Percentiles rank a stretch among this genome's conserved stretches.
These are phyloP conservation scores for Fragum whitleyi DNA, from an alignment of 2,888 invertebrate species.

Conservation along the genomic window DNA sequence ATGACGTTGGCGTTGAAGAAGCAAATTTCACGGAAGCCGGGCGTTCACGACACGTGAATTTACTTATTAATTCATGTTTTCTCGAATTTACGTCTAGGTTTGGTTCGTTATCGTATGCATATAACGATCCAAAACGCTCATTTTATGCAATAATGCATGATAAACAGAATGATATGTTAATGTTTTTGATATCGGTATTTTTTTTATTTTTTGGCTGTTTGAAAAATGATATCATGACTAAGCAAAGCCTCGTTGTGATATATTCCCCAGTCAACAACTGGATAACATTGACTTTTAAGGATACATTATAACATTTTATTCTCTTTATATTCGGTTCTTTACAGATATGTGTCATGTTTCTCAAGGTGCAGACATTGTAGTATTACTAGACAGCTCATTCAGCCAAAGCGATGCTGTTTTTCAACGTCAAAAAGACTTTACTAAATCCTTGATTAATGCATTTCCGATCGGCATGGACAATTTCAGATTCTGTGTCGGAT, in stretches of 20 bases:
- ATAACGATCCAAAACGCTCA: no score
- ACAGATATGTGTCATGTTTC: conserved; percentile 1
- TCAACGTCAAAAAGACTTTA: background rate
- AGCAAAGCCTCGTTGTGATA: no score
- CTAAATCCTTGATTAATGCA: background rate
- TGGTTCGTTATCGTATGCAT: no score
- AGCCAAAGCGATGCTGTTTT: background rate
- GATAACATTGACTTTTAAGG: background rate
- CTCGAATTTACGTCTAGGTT: no score
- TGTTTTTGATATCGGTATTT: background rate
- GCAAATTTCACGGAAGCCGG: no score
- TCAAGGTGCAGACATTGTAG: background rate
- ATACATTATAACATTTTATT: background rate
- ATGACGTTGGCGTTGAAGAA: no score
- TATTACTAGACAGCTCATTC: background rate
- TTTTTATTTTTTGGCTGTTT: background rate
- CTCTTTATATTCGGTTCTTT: background rate
- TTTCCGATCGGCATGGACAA: background rate
- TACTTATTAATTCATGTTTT: no score
- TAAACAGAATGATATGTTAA: no score
- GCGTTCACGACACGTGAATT: no score
- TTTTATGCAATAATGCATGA: no score
- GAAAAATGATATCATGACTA: background rate
- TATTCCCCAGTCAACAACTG: background rate
- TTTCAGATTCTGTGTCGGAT: background rate